phyloP scores from a whole-genome alignment of 1,140 invertebrate species.

The Hormaphis cornu region DNA sequence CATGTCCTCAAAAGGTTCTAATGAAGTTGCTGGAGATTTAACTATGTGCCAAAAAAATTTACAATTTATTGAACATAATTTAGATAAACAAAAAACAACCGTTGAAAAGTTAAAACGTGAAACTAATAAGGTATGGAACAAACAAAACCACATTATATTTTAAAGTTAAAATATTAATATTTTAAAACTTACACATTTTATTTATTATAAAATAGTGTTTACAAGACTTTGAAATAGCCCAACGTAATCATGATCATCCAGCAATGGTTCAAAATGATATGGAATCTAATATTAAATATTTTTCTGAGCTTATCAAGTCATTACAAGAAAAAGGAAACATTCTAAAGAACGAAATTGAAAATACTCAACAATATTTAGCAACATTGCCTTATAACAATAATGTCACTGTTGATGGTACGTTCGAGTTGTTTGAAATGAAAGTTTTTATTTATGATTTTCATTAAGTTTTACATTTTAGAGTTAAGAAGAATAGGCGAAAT shows the following conservation, averaged over 20 bases:
- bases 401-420: conserved; percentile 57
- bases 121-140: conserved; percentile 50
- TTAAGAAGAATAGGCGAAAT: conserved; percentile 49
- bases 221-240: conserved; percentile 66
- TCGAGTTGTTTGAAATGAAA: conserved; percentile 31
- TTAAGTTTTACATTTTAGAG: conserved; percentile 43
- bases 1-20: conserved; percentile 58
- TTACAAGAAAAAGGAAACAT: conserved; percentile 63
- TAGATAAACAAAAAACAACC: conserved; percentile 53
- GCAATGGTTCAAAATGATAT: conserved; percentile 68
- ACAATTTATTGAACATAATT: conserved; percentile 51
- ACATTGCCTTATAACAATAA: conserved; percentile 55
- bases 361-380: conserved; percentile 61
- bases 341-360: conserved; percentile 61
- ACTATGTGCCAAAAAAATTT: conserved; percentile 56
- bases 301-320: conserved; percentile 57
- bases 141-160: background rate
- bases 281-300: conserved; percentile 61
- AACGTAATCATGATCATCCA: conserved; percentile 67
- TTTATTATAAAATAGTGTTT: conserved; percentile 46
- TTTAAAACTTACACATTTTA: background rate
- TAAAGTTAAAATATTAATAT: background rate
- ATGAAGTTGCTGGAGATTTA: conserved; percentile 55
- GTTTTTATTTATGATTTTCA: background rate
- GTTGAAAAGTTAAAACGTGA: conserved; percentile 64